Conservation (phyloP, 2,888 invertebrate species). For the Leptodirus hochenwartii region DNA sequence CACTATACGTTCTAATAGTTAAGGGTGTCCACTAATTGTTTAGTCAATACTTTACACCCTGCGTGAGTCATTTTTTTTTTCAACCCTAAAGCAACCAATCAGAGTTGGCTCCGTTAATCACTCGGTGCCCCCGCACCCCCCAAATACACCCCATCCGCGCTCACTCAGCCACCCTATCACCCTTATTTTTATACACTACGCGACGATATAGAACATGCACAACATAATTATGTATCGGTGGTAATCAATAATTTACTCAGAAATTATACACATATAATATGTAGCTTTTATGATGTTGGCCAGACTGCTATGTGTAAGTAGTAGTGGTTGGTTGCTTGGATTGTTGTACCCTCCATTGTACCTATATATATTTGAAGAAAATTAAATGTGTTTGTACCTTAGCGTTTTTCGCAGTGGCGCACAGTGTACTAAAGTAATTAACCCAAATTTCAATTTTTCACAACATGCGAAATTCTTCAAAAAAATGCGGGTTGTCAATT, state of each 20-base stretch:
- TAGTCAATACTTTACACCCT: slow-evolving; percentile 33
- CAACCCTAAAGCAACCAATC: slow-evolving; percentile 29
- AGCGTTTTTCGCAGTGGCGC: too few relatives aligned
- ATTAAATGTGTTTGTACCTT: too few relatives aligned
- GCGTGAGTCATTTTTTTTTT: slow-evolving; percentile 30
- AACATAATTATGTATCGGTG: slow-evolving; percentile 30
- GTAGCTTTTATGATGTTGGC: too few relatives aligned
- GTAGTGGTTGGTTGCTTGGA: too few relatives aligned
- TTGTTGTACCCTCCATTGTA: too few relatives aligned
- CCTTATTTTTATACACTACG: not conserved
- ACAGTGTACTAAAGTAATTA: too few relatives aligned
- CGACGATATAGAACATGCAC: slow-evolving; percentile 10
- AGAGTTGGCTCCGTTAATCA: slow-evolving; percentile 28
- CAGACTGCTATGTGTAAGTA: too few relatives aligned
- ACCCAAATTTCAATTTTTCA: too few relatives aligned
- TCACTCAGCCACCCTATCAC: slow-evolving; percentile 4
- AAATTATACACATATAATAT: slow-evolving; percentile 20
- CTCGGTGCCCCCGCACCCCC: slow-evolving; percentile 21
- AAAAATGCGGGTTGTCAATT: too few relatives aligned
- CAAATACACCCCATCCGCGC: slow-evolving; percentile 5
- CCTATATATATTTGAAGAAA: too few relatives aligned
- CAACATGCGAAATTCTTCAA: too few relatives aligned
- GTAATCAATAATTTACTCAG: slow-evolving; percentile 29
- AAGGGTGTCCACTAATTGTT: slow-evolving; percentile 30
- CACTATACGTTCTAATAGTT: too few relatives aligned